Percentiles rank a stretch among this genome's conserved stretches.
phyloP scores from a whole-genome alignment of 2,113 vertebrate genomes.

The Carettochelys insculpta region DNA sequence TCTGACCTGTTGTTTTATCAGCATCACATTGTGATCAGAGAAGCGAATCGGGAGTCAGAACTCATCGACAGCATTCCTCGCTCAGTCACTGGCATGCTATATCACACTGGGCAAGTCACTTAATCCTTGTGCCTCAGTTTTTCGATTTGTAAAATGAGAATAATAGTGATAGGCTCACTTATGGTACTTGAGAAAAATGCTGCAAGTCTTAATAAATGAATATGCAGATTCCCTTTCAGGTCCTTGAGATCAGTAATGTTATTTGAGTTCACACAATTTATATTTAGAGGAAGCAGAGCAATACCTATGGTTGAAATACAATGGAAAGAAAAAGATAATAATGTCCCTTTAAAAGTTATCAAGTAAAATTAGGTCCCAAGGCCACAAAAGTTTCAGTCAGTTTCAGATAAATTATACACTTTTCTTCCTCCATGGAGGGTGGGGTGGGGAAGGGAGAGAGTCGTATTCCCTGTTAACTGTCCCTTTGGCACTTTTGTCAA shows the following conservation, averaged over 20 bases:
- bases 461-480: slow-evolving; percentile 67
- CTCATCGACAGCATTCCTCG: not conserved
- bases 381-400: slow-evolving; percentile 69
- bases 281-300: slow-evolving; percentile 23
- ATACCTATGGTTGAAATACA: slow-evolving; percentile 38
- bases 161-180: not conserved
- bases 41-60: not conserved
- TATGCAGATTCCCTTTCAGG: not conserved
- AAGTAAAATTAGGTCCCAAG: slow-evolving; percentile 53
- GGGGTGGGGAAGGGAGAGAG: slow-evolving; percentile 58
- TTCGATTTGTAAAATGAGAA: not conserved
- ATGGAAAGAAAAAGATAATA: not conserved
- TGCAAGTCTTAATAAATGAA: not conserved
- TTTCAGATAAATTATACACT: slow-evolving; percentile 70
- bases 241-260: not conserved
- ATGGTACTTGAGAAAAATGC: not conserved
- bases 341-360: slow-evolving; percentile 19
- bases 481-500: slow-evolving; percentile 70
- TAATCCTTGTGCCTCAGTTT: not conserved
- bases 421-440: slow-evolving; percentile 64
- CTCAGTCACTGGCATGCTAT: not conserved
- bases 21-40: not conserved
- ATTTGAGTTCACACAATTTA: not conserved
- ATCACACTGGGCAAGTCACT: accelerated
- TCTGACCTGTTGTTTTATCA: not conserved